Evolutionary conservation across 1,140 invertebrate genomes (phyloP).

Genomic region (Pseudoatta argentina): DNA sequence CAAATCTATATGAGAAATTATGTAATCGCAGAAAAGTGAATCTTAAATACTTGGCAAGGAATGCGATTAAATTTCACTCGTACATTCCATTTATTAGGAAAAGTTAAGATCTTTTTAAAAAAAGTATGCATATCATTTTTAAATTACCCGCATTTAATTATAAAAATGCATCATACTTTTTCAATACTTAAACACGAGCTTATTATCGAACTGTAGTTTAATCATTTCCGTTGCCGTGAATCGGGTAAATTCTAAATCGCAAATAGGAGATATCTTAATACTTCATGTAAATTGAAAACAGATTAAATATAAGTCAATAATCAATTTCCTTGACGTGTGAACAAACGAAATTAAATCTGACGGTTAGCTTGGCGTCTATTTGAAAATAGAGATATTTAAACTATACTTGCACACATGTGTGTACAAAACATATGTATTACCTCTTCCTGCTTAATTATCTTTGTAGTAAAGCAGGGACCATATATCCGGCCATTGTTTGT

Average conservation of each 20-base stretch:
- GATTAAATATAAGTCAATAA: neutral
- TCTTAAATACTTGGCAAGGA: neutral
- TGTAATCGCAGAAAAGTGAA: neutral
- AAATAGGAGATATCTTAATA: neutral
- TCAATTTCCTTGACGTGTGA: neutral
- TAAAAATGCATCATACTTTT: constrained; percentile 53
- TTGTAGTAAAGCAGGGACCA: neutral
- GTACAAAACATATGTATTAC: constrained; percentile 7
- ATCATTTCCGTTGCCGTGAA: neutral
- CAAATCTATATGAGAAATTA: neutral
- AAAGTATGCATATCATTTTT: constrained; percentile 43
- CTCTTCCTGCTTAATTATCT: neutral
- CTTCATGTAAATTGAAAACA: too few relatives aligned
- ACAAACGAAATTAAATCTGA: neutral
- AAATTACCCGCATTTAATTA: constrained; percentile 53
- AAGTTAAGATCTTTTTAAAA: neutral
- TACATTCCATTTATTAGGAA: neutral
- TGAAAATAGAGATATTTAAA: neutral
- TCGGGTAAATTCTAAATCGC: neutral
- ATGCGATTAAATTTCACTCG: constrained; percentile 4
- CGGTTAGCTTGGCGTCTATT: neutral
- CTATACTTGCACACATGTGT: neutral
- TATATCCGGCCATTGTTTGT: neutral
- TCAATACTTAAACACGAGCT: neutral
- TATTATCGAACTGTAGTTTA: neutral